Conservation (phyloP, 2,113 vertebrate species). For the Trematocara variabile region DNA sequence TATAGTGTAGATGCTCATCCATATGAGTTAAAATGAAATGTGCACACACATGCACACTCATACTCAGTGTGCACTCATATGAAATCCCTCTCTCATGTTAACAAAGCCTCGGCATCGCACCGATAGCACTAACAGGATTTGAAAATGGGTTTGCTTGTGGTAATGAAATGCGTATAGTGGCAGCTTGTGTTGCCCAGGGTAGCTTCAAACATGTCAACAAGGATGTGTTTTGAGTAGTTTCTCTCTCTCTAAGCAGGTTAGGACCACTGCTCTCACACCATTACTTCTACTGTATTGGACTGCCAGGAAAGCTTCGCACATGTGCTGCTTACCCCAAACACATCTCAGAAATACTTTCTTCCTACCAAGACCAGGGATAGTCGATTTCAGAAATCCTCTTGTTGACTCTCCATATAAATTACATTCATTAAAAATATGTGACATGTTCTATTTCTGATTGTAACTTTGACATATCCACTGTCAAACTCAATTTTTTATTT, state of each 20-base stretch:
- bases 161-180: constrained; percentile 47
- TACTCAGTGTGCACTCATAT: background rate
- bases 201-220: constrained; percentile 46
- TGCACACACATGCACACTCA: background rate
- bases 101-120: constrained; percentile 21
- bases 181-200: constrained; percentile 53
- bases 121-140: constrained; percentile 37
- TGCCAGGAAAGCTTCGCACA: background rate
- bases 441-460: background rate
- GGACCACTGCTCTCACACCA: constrained; percentile 7
- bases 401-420: background rate
- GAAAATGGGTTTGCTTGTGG: constrained; percentile 31
- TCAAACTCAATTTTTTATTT: background rate
- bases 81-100: constrained; percentile 10
- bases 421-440: background rate
- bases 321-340: background rate
- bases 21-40: background rate
- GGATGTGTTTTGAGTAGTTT: constrained; percentile 50
- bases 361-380: background rate
- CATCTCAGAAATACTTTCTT: background rate
- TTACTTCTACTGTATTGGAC: background rate
- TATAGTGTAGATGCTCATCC: background rate
- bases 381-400: background rate
- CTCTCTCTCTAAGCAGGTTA: constrained; percentile 33
- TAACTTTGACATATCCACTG: background rate